Percentiles rank a stretch among this genome's conserved stretches.
These are phyloP conservation scores for Nasonia vitripennis DNA, from an alignment of 1,140 invertebrate species.

Conservation along the genomic window DNA sequence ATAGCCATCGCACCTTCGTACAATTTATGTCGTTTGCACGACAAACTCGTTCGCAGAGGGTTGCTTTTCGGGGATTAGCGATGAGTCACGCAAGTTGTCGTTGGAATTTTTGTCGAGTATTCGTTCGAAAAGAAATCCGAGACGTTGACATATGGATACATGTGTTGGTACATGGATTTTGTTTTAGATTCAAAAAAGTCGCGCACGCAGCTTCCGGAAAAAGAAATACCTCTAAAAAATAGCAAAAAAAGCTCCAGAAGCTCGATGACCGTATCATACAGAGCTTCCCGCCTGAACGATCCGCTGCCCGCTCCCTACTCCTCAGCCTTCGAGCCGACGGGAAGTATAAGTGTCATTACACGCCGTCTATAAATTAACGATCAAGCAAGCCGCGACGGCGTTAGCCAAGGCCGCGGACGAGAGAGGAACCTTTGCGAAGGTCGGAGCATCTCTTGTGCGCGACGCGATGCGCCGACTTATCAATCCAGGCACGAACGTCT, in stretches of 20 bases:
- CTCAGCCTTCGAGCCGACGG: not conserved
- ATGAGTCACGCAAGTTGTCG: not conserved
- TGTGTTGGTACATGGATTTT: too few relatives aligned
- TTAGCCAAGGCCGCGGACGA: not conserved
- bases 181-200: too few relatives aligned
- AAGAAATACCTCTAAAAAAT: too few relatives aligned
- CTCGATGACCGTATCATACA: not conserved
- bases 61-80: not conserved
- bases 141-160: too few relatives aligned
- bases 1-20: not conserved
- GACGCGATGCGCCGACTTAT: not conserved
- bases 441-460: not conserved
- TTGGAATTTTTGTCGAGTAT: not conserved
- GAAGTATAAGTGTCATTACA: constrained; percentile 2
- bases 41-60: not conserved
- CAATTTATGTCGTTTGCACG: not conserved
- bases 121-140: too few relatives aligned
- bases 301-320: not conserved
- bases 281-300: not conserved
- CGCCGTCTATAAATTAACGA: not conserved
- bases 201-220: too few relatives aligned
- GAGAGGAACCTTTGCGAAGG: not conserved
- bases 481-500: not conserved
- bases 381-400: not conserved
- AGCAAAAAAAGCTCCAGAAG: not conserved